A percentile compares a stretch with the other conserved stretches of the same genome.
Evolutionary conservation across 2,113 vertebrate species (phyloP).

Genomic region (Dipodomys stephensi): DNA sequence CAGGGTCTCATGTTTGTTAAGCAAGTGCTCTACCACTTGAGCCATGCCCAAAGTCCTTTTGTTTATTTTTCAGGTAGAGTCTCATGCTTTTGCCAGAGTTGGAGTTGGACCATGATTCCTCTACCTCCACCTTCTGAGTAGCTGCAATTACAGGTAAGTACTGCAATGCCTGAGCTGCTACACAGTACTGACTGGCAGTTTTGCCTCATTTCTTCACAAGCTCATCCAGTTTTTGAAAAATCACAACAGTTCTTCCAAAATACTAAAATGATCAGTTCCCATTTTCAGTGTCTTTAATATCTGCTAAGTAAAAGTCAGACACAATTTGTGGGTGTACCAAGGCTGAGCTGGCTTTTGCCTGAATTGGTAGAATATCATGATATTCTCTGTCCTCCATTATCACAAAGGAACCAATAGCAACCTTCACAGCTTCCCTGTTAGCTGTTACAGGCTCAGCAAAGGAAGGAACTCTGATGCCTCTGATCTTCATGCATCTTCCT

Average conservation of each 20-base stretch:
- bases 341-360: background rate
- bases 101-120: too few relatives aligned
- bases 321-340: background rate
- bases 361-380: background rate
- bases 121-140: too few relatives aligned
- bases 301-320: background rate
- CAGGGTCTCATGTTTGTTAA: background rate
- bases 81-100: too few relatives aligned
- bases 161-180: background rate
- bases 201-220: slow-evolving; percentile 31
- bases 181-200: background rate
- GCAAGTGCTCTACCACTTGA: too few relatives aligned
- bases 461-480: background rate
- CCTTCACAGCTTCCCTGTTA: background rate
- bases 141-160: too few relatives aligned
- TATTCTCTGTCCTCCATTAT: background rate
- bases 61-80: too few relatives aligned
- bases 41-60: too few relatives aligned
- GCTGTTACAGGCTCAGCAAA: background rate
- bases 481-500: background rate
- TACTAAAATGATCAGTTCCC: background rate
- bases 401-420: background rate
- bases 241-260: background rate
- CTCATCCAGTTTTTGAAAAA: slow-evolving; percentile 21
- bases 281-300: background rate